These are phyloP conservation scores for Panzeria rudis DNA, from an alignment of 2,888 invertebrate genomes.

Conservation along the genomic window DNA sequence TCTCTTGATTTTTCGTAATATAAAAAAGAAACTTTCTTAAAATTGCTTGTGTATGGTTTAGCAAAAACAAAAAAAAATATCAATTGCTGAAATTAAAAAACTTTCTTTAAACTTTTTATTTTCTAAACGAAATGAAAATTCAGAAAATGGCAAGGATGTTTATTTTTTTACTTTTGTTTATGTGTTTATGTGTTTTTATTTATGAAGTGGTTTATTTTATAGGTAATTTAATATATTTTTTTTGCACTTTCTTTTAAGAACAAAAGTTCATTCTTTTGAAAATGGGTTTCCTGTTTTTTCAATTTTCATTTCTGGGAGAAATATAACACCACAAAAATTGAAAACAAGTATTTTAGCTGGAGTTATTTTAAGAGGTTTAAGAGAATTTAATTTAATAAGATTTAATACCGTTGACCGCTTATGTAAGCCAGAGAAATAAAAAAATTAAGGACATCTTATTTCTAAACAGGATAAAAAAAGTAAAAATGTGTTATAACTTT, in stretches of 20 bases:
- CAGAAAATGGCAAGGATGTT: neutral
- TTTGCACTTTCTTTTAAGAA: neutral
- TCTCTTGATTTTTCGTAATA: neutral
- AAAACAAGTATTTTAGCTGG: neutral
- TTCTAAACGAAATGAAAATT: slow-evolving; percentile 57
- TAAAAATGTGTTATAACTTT: neutral
- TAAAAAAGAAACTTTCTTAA: slow-evolving; percentile 20
- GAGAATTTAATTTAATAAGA: neutral
- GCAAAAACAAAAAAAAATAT: slow-evolving; percentile 64
- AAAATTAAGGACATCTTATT: neutral
- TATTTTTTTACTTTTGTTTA: neutral
- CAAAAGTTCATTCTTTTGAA: neutral
- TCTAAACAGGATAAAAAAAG: no score
- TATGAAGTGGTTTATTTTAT: slow-evolving; percentile 31
- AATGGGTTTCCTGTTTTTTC: neutral
- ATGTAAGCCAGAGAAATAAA: neutral
- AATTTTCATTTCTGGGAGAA: neutral
- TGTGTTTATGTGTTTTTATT: neutral
- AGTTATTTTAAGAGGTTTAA: neutral
- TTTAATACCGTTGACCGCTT: neutral
- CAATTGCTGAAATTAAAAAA: slow-evolving; percentile 75
- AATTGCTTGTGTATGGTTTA: slow-evolving; percentile 24
- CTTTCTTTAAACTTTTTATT: slow-evolving; percentile 59
- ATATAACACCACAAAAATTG: neutral
- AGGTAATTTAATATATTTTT: slow-evolving; percentile 36